phyloP scores from a whole-genome alignment of 1,140 invertebrate genomes.

The Hermatobates lingyangjiaoensis region DNA sequence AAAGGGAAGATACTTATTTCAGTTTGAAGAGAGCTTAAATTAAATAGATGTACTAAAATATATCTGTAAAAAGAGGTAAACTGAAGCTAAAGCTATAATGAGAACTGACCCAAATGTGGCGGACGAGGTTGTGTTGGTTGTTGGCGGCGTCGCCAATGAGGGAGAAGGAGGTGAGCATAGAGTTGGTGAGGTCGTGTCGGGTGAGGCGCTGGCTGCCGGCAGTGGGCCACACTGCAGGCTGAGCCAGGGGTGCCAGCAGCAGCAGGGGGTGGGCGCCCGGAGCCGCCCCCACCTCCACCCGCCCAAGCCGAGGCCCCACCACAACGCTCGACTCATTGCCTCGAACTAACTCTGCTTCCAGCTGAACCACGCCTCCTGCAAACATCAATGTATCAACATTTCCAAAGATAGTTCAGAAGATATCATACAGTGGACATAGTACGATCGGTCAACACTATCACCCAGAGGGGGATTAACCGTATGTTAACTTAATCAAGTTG shows the following conservation, averaged over 20 bases:
- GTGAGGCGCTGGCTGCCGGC: slow-evolving; percentile 61
- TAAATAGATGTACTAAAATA: too few species aligned
- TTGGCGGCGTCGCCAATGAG: slow-evolving; percentile 62
- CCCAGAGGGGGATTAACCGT: too few species aligned
- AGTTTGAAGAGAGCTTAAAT: too few species aligned
- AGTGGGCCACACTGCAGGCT: slow-evolving; percentile 77
- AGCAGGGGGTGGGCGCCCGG: slow-evolving; percentile 65
- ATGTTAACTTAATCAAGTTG: too few species aligned
- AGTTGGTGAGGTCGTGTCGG: slow-evolving; percentile 56
- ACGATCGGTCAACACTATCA: too few species aligned
- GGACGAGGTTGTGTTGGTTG: slow-evolving; percentile 58
- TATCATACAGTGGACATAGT: too few species aligned
- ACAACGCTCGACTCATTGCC: slow-evolving; percentile 47
- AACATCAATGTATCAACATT: too few species aligned
- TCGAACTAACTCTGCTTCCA: slow-evolving; percentile 45
- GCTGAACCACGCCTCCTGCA: slow-evolving; percentile 16
- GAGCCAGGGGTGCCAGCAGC: slow-evolving; percentile 69
- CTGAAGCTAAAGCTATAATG: neutral
- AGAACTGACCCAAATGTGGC: slow-evolving; percentile 42
- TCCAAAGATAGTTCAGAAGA: too few species aligned
- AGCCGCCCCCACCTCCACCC: slow-evolving; percentile 32
- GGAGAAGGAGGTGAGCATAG: slow-evolving; percentile 60
- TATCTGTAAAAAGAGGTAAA: neutral
- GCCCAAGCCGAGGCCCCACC: slow-evolving; percentile 43
- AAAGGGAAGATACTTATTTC: too few species aligned